Evolutionary conservation across 92 coral and sea anemone species (phyloP), one percentile per base, ranked within the genome.

Genomic region (Siderastrea radians): DNA sequence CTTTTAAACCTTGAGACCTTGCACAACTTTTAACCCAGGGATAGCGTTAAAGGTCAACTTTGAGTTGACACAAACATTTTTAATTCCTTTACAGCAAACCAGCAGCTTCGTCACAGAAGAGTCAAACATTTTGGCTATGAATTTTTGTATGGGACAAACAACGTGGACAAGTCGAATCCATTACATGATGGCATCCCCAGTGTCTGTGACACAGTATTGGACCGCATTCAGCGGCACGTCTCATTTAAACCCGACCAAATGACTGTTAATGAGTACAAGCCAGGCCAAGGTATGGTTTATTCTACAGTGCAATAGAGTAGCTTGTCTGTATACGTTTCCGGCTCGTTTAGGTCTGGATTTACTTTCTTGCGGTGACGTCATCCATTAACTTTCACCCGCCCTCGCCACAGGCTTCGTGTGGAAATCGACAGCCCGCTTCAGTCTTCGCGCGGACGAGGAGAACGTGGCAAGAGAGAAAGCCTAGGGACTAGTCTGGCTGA

Each of bases 51-150:
- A 26, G 38, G 38, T 26, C 38, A 26, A 26, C 38, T 26, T 26
- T 26, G 38, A 26, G 51, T 44, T 2, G 3, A 45, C 45, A 45
- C 8, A 4, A 44, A 1, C 43, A 13, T 71, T 51, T 84, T 15
- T 65, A 11, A 52, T 43, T 54, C 47, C 38, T 77, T 77, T 86
- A 14, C 59, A 97, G 99, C 89, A 65, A 88, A 94, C 72, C 93
- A 94, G 79, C 92, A 98, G 69, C 96, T 98, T 69, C 95, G 91
- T 59, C 99, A 98, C 90, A 91, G 99, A 83, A 92, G 94, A 83
- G 98, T 96, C 75, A 94, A 94, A 50, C 99, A 98, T 82, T 98
- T 90, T 95, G 99, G 98, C 47, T 98, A 94, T 79, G 99, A 98
- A 58, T 98, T 98, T 84, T 75, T 96, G 17, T 98, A 98, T 85